Evolutionary conservation across 2,797 vertebrate species (phyloP), one percentile per base, ranked within the genome.

Genomic region (Centroberyx gerrardi): DNA sequence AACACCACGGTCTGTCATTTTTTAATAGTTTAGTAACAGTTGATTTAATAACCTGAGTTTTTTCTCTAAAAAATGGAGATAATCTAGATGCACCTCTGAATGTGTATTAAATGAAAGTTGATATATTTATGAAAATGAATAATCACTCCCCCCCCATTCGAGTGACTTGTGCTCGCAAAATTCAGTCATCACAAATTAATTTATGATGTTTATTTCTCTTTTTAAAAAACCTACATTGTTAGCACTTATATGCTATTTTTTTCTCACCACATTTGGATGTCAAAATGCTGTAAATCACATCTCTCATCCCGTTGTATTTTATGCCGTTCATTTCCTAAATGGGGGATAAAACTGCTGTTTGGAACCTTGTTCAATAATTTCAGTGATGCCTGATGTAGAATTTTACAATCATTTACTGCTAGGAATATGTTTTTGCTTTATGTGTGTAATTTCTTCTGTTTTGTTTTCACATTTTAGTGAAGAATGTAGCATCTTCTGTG

Each of bases 401-500:
- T 81, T 73, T 80, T 85, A 33, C 64, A 68, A 68, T 90, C 64
- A 58, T 80, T 75, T 92, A 56, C 72, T 60, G 66, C 15, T 84
- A 76, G 69, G 49, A 72, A 33, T 27, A 29, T 81, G 48, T 63
- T 58, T 74, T 78, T 88, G 17, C 38, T 66, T 48, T 64, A 10
- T 76, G 49, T 85, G 17, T 74, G 62, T 84, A 9, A 72, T 38
- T 46, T 60, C 68, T 90, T 82, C 70, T 71, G 62, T 83, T 83
- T 63, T 58, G 76, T 81, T 92, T 95, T 95, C 95, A 95, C 94
- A 93, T 95, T 95, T 94, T 94, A 84, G 95, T 96, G 94, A 94
- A 95, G 81, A 88, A 88, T 82, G 85, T 86, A 74, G 88, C 89
- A 72, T 95, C 95, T 96, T 96, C 95, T 95, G 86, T 95, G 94